phyloP scores from a whole-genome alignment of 2,113 vertebrate genomes.

The Etia nguti region DNA sequence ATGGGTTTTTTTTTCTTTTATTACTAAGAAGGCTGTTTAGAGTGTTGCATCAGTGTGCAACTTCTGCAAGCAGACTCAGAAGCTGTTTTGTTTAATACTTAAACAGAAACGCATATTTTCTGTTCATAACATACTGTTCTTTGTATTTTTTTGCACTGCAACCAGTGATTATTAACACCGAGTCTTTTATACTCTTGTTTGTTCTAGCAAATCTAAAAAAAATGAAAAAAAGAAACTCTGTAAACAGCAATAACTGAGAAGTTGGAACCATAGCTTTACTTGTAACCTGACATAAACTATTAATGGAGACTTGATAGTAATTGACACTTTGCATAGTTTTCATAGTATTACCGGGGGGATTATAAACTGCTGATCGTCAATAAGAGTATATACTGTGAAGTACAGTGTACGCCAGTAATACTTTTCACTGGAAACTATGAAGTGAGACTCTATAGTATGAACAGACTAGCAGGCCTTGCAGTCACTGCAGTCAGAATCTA shows the following conservation, averaged over 20 bases:
- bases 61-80: neutral
- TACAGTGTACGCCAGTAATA: neutral
- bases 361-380: neutral
- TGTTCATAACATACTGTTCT: neutral
- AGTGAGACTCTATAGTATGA: neutral
- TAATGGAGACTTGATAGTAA: neutral
- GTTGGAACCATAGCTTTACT: neutral
- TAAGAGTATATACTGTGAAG: neutral
- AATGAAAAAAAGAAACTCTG: neutral
- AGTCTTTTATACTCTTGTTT: neutral
- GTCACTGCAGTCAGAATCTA: neutral
- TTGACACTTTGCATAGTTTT: neutral
- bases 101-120: neutral
- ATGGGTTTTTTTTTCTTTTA: accelerated
- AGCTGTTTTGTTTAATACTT: neutral
- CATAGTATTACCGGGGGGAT: neutral
- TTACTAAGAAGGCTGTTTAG: neutral
- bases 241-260: too few species aligned
- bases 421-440: neutral
- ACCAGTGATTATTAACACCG: neutral
- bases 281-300: neutral
- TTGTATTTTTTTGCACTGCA: neutral
- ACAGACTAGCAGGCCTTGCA: neutral
- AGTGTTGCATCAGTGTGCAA: neutral
- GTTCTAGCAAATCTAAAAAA: neutral